A percentile compares a stretch with the other conserved stretches of the same genome.
Evolutionary conservation across 2,797 vertebrate genomes (phyloP).

Genomic region (Gadopsis marmoratus): DNA sequence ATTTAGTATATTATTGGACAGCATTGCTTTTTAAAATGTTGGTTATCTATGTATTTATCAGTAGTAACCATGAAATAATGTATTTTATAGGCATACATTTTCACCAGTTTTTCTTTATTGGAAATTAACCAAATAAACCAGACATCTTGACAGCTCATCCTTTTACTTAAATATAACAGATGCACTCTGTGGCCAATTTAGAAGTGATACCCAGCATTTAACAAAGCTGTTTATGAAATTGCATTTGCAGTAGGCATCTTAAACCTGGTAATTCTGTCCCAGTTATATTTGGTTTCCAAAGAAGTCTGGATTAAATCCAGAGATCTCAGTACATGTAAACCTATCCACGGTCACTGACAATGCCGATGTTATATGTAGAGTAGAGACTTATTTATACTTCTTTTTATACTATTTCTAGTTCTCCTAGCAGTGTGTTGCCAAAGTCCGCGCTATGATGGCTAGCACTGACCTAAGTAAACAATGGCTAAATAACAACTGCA

Average conservation of each 20-base stretch:
- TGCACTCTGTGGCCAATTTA: background rate
- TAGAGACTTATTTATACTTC: background rate
- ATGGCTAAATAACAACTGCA: background rate
- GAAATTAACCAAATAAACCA: background rate
- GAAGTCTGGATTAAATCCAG: background rate
- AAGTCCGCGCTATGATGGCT: background rate
- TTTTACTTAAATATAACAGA: background rate
- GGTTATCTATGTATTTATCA: background rate
- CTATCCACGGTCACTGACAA: background rate
- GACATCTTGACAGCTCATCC: background rate
- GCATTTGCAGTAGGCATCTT: background rate
- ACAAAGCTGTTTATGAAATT: background rate
- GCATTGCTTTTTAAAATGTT: background rate
- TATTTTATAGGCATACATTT: background rate
- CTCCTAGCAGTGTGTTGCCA: slow-evolving; percentile 1
- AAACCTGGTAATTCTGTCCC: background rate
- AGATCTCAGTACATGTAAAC: slow-evolving; percentile 5
- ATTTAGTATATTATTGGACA: slow-evolving; percentile 6
- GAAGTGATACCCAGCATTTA: background rate
- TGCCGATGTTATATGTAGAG: background rate
- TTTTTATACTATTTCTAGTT: background rate
- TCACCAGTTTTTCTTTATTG: background rate
- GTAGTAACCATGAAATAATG: slow-evolving; percentile 9
- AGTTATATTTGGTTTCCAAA: background rate
- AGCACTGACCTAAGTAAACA: background rate